Evolutionary conservation across 2,797 vertebrate genomes (phyloP).

Genomic region (Selene dorsalis): DNA sequence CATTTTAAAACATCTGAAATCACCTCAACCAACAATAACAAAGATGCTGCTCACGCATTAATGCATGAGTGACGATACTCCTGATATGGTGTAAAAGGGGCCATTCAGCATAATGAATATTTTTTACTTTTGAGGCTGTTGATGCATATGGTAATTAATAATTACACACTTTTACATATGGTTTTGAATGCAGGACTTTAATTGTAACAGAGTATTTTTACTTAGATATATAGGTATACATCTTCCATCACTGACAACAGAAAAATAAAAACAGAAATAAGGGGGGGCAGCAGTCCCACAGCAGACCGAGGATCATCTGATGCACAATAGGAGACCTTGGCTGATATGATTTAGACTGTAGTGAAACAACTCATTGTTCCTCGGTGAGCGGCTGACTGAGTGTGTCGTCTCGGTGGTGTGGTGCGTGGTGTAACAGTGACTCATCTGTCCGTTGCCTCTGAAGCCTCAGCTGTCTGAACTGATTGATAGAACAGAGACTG

Average conservation of each 20-base stretch:
- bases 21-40: no score
- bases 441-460: conserved; percentile 51
- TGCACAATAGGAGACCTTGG: conserved; percentile 19
- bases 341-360: conserved; percentile 39
- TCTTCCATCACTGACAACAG: not conserved
- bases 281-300: conserved; percentile 1
- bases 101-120: not conserved
- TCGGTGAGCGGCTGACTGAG: conserved; percentile 46
- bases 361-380: conserved; percentile 57
- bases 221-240: not conserved
- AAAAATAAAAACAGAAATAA: not conserved
- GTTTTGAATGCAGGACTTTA: not conserved
- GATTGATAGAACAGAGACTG: conserved; percentile 52
- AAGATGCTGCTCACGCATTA: not conserved
- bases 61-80: not conserved
- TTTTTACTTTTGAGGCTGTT: not conserved
- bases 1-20: not conserved
- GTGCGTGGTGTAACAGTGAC: conserved; percentile 40
- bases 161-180: not conserved
- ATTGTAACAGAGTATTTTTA: not conserved
- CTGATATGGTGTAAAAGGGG: no score
- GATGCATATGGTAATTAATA: not conserved
- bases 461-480: conserved; percentile 45
- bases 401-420: conserved; percentile 37
- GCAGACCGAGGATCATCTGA: conserved; percentile 23